These are phyloP conservation scores for Euphysa ruthae DNA, from an alignment of 30 jellyfish, hydroid and myxozoan genomes.

Conservation along the genomic window DNA sequence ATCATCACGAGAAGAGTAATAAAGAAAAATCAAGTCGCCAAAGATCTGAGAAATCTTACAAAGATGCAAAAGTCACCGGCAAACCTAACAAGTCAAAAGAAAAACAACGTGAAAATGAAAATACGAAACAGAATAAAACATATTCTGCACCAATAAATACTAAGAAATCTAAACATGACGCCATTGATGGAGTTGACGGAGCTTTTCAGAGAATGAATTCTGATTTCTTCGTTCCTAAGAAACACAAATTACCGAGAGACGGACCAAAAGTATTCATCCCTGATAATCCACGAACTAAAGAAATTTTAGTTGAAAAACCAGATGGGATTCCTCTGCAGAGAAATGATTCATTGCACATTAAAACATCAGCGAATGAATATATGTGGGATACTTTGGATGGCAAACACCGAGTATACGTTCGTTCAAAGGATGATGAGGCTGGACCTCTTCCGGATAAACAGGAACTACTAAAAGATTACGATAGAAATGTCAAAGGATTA, in stretches of 20 bases:
- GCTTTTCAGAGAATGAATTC: no score
- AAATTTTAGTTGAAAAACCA: no score
- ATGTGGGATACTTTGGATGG: slow-evolving; percentile 35
- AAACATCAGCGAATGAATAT: slow-evolving; percentile 19
- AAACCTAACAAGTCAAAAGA: no score
- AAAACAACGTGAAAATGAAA: no score
- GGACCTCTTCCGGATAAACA: slow-evolving; percentile 24
- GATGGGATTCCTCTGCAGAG: not conserved
- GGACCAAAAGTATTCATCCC: no score
- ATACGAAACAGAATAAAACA: no score
- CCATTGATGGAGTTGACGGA: no score
- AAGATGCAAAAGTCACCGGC: no score
- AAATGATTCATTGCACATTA: slow-evolving; percentile 21
- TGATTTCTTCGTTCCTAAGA: no score
- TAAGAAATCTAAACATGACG: not conserved
- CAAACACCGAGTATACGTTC: slow-evolving; percentile 22
- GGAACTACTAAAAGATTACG: not conserved
- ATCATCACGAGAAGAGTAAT: not conserved
- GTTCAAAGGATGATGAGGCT: slow-evolving; percentile 19
- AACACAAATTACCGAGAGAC: no score
- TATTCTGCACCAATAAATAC: not conserved
- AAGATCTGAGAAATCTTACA: not conserved
- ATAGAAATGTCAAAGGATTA: not conserved
- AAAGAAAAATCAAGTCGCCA: not conserved
- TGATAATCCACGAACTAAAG: no score